Percentiles rank a stretch among this genome's conserved stretches.
Evolutionary conservation across 2,113 vertebrate genomes (phyloP).

Genomic region (Diphyllodes magnificus): DNA sequence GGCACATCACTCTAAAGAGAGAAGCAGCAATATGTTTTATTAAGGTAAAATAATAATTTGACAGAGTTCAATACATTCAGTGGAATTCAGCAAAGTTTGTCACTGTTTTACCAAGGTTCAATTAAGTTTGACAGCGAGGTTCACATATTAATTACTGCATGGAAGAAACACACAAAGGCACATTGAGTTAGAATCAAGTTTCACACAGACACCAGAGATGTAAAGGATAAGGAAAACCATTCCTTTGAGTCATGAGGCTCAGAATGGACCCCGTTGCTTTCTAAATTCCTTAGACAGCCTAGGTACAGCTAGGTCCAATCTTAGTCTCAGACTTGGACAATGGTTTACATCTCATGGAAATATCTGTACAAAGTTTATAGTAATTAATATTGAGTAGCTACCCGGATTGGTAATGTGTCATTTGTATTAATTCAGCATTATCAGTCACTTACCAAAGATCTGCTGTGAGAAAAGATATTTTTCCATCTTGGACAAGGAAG

Average conservation of each 20-base stretch:
- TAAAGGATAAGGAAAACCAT: background rate
- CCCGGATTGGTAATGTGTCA: background rate
- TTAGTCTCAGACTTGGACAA: background rate
- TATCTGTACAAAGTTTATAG: background rate
- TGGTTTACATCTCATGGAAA: background rate
- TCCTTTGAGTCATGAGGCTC: background rate
- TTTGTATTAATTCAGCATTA: background rate
- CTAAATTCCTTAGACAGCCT: background rate
- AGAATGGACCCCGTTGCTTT: background rate
- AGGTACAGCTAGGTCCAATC: fast-evolving
- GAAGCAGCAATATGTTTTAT: background rate
- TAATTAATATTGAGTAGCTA: background rate
- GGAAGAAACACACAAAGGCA: background rate
- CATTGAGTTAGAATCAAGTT: background rate
- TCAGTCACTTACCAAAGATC: background rate
- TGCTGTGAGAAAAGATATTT: background rate
- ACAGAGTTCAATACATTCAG: background rate
- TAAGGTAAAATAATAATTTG: background rate
- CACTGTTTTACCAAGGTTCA: background rate
- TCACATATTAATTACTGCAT: background rate
- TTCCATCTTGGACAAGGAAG: background rate
- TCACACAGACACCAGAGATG: background rate
- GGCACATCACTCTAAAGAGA: background rate
- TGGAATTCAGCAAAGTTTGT: background rate
- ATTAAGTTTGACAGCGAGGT: background rate